phyloP scores from a whole-genome alignment of 2,888 invertebrate species.

The Ectropis crepuscularia region DNA sequence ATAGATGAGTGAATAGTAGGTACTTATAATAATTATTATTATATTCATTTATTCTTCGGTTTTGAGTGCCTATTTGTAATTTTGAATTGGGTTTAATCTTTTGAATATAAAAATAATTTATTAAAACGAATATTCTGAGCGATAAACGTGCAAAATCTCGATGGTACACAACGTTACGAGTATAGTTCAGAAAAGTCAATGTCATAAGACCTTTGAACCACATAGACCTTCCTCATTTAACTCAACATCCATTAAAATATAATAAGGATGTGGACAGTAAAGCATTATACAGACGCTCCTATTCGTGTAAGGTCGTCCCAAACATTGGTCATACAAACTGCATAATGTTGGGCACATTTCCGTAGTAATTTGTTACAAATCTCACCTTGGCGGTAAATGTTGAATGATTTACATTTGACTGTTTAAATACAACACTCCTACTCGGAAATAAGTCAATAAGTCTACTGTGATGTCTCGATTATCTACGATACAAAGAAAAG shows the following conservation, averaged over 20 bases:
- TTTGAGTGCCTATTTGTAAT: no score
- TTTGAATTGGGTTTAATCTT: no score
- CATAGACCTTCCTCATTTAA: slow-evolving; percentile 28
- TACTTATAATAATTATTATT: no score
- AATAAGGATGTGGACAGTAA: slow-evolving; percentile 42
- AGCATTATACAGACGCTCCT: slow-evolving; percentile 48
- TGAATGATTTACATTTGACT: slow-evolving; percentile 47
- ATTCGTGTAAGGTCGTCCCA: slow-evolving; percentile 52
- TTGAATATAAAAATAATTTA: no score
- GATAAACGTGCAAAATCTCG: no score
- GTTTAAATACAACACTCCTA: slow-evolving; percentile 52
- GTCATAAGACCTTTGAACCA: slow-evolving; percentile 13
- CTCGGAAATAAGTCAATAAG: slow-evolving; percentile 55
- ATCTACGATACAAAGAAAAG: slow-evolving; percentile 60
- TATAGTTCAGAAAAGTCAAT: slow-evolving; percentile 3
- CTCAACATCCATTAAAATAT: slow-evolving; percentile 37
- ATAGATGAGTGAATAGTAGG: no score
- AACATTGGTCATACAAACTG: slow-evolving; percentile 56
- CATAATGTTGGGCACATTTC: slow-evolving; percentile 59
- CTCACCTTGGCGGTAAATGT: slow-evolving; percentile 53
- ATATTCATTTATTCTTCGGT: no score
- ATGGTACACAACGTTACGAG: no score
- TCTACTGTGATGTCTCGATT: slow-evolving; percentile 54
- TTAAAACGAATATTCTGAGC: no score
- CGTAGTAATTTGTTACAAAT: slow-evolving; percentile 58